Evolutionary conservation across 2,888 invertebrate genomes (phyloP), one percentile per base, ranked within the genome.

Genomic region (Orthosia incerta): DNA sequence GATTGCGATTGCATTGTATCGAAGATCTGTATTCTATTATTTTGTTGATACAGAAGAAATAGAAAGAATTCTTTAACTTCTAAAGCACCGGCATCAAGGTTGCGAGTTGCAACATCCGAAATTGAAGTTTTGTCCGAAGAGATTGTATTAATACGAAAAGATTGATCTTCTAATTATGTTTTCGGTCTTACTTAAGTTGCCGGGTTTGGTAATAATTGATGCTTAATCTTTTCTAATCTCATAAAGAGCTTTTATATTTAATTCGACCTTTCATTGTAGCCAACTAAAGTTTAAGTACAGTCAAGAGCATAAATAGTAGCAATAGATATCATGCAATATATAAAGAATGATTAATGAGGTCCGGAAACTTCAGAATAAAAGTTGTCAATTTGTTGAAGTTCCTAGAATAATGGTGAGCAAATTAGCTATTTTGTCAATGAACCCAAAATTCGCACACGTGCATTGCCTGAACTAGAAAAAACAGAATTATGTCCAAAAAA

Each of bases 11-110:
- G 62, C 51, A 60, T 60, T 79, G 78, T 87, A 86, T 74, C 70
- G 11, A 55, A 77, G 82, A 86, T 87, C 72, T 80, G 76, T 73
- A 80, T 82, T 86, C 74, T 80, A 85, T 85, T 86, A 82, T 85
- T 81, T 76, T 69, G 76, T 80, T 78, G 83, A 82, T 87, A 84
- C 48, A 74, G 64, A 80, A 74, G 31, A 81, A 86, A 85, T 69
- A 84, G 60, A 81, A 66, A 70, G 69, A 81, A 61, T 69, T 26
- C 20, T 70, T 68, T 12, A 56, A 73, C 76, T 63, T 77, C 81
- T 70, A 79, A 85, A 76, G 78, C 46, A 18, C 67, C 80, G 80
- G 45, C 60, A 78, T 65, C 63, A 74, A 78, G 20, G 61, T 76
- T 86, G 77, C 83, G 59, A 76, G 61, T 76, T 85, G 76, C 86